Evolutionary conservation across 2,888 invertebrate species (phyloP).

Genomic region (Antheraea yamamai): DNA sequence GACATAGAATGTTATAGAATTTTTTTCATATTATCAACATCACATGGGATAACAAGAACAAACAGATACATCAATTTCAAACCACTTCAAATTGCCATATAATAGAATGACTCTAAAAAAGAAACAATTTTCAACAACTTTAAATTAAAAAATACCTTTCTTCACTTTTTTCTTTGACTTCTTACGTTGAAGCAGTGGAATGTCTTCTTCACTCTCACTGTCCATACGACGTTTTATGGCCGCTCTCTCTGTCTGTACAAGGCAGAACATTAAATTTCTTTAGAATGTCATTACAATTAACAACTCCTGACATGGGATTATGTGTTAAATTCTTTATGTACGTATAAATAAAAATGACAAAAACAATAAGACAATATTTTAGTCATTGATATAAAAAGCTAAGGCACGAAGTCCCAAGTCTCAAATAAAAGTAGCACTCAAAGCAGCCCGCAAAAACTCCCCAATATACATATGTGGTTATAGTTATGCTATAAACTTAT

Average conservation of each 20-base stretch:
- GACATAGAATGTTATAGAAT: neutral
- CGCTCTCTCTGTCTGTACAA: constrained; percentile 51
- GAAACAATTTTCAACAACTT: neutral
- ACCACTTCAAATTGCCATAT: neutral
- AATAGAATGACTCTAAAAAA: neutral
- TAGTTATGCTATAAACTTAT: too few species aligned
- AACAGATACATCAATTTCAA: neutral
- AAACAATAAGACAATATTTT: too few species aligned
- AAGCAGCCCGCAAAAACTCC: too few species aligned
- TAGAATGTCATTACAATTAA: neutral
- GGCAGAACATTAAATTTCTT: neutral
- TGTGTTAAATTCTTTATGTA: neutral
- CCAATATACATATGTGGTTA: too few species aligned
- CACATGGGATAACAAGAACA: neutral
- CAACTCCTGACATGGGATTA: neutral
- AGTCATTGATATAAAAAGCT: too few species aligned
- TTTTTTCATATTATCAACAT: neutral
- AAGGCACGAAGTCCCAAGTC: too few species aligned
- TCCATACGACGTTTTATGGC: constrained; percentile 59
- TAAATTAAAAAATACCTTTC: constrained; percentile 60
- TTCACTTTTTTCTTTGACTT: constrained; percentile 85
- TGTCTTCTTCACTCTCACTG: constrained; percentile 87
- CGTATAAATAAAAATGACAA: too few species aligned
- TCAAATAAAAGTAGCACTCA: too few species aligned
- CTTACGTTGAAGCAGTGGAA: constrained; percentile 86